Percentiles rank a stretch among this genome's conserved stretches.
These are phyloP conservation scores for Ornithoptera alexandrae DNA, from an alignment of 2,888 invertebrate species.

Conservation along the genomic window DNA sequence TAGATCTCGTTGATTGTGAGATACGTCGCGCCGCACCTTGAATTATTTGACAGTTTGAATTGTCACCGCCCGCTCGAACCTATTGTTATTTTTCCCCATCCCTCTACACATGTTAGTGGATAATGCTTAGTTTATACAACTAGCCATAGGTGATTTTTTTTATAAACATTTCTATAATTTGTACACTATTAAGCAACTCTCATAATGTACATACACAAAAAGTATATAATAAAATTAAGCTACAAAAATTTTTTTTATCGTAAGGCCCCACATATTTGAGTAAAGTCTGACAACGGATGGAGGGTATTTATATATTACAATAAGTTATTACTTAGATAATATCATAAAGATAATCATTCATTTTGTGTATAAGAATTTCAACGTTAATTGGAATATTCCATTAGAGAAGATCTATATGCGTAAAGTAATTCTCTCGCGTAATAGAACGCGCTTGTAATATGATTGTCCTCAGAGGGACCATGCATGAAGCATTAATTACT, in stretches of 20 bases:
- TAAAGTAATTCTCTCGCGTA: slow-evolving; percentile 22
- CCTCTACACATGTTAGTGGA: slow-evolving; percentile 45
- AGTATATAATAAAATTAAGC: too few species aligned
- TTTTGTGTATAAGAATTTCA: background rate
- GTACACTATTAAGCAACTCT: background rate
- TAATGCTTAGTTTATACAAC: slow-evolving; percentile 52
- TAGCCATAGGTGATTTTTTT: background rate
- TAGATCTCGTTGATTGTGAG: slow-evolving; percentile 76
- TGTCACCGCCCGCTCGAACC: slow-evolving; percentile 58
- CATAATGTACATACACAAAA: too few species aligned
- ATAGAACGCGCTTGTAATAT: slow-evolving; percentile 44
- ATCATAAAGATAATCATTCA: background rate
- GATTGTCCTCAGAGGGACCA: slow-evolving; percentile 49
- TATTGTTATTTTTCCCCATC: slow-evolving; percentile 59
- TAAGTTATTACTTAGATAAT: background rate
- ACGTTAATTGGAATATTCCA: slow-evolving; percentile 19
- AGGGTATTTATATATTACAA: background rate
- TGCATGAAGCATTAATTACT: slow-evolving; percentile 58
- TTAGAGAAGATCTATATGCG: slow-evolving; percentile 15
- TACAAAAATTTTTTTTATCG: too few species aligned
- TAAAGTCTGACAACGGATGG: too few species aligned
- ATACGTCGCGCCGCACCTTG: slow-evolving; percentile 67
- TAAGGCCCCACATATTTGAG: too few species aligned
- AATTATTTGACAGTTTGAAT: slow-evolving; percentile 75
- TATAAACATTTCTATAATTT: background rate